Conservation (phyloP, 2,797 vertebrate species). For the Spinus olivaceus region DNA sequence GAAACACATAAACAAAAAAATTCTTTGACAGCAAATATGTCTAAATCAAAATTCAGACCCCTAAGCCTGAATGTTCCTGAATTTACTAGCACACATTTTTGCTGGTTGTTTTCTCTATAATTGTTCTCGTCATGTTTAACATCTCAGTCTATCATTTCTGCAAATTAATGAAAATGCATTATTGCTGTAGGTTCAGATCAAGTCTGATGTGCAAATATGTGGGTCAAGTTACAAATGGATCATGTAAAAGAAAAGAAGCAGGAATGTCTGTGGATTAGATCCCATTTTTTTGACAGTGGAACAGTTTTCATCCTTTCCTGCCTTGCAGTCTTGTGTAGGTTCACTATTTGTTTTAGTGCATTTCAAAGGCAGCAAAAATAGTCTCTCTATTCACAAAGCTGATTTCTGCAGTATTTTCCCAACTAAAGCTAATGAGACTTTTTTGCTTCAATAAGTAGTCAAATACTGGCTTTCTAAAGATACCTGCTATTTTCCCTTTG, state of each 20-base stretch:
- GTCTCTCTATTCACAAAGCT: not conserved
- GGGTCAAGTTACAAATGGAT: not conserved
- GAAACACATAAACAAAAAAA: not conserved
- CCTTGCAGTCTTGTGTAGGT: not conserved
- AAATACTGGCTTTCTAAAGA: not conserved
- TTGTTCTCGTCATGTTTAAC: not conserved
- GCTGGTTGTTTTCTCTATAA: not conserved
- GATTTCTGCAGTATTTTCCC: not conserved
- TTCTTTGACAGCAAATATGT: not conserved
- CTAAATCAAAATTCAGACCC: not conserved
- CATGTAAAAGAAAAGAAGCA: not conserved
- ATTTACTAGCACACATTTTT: not conserved
- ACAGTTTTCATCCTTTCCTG: not conserved
- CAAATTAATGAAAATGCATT: not conserved
- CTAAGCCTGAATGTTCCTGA: not conserved
- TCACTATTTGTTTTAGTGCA: not conserved
- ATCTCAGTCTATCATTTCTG: not conserved
- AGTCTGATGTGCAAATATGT: not conserved
- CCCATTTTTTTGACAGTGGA: not conserved
- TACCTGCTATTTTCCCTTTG: not conserved
- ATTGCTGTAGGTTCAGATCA: not conserved
- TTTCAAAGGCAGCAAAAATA: constrained; percentile 21
- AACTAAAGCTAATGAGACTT: not conserved
- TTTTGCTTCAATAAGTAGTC: not conserved
- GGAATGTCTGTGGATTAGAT: not conserved